Evolutionary conservation across 2,113 vertebrate species (phyloP), one percentile per base, ranked within the genome.

Genomic region (Donacobius atricapilla): DNA sequence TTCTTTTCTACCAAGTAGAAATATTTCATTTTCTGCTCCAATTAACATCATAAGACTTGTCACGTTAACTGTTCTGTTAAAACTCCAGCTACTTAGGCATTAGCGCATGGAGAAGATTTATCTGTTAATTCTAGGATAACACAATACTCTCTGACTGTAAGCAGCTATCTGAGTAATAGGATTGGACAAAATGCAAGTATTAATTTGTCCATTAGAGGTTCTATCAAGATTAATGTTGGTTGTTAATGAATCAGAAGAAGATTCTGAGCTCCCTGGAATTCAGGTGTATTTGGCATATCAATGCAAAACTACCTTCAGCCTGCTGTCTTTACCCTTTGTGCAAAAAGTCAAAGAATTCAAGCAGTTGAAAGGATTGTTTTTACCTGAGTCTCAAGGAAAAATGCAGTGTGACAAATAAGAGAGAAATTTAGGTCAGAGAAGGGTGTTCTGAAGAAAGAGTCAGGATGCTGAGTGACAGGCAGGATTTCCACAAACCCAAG

Each of bases 21-120:
- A 91, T 90, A 96, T 86, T 96, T 95, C 91, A 96, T 94, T 97
- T 96, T 96, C 94, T 96, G 95, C 94, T 79, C 96, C 89, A 97
- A 85, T 97, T 97, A 95, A 97, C 94, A 95, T 95, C 96, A 95
- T 92, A 95, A 90, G 94, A 78, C 90, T 83, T 95, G 92, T 95
- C 94, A 86, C 68, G 71, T 95, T 96, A 94, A 90, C 90, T 93
- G 93, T 83, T 93, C 88, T 92, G 76, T 88, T 89, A 94, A 88
- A 96, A 93, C 79, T 81, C 72, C 60, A 89, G 83, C 94, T 96
- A 90, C 92, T 96, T 94, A 95, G 90, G 90, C 88, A 87, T 93
- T 95, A 96, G 83, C 0, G 4, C 83, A 94, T 50, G 76, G 92
- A 57, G 90, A 96, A 96, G 92, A 93, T 94, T 97, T 96, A 94